These are phyloP conservation scores for Panulirus ornatus DNA, from an alignment of 1,140 invertebrate genomes.

Conservation along the genomic window DNA sequence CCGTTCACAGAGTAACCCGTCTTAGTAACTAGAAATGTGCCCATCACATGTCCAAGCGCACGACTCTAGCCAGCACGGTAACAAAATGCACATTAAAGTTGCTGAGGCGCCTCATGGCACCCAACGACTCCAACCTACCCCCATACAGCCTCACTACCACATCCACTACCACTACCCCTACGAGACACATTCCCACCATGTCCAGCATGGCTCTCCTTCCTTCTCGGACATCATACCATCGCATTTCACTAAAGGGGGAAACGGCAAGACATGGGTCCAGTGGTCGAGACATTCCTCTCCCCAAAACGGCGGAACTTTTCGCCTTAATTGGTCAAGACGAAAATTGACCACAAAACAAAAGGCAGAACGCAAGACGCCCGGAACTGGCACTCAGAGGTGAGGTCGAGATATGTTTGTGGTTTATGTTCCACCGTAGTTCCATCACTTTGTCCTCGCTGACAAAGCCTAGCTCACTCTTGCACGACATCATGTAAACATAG, in stretches of 20 bases:
- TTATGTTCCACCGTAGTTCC: too few relatives aligned
- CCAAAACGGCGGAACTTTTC: conserved; percentile 33
- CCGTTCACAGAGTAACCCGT: neutral
- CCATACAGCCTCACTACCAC: conserved; percentile 30
- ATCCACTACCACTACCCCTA: conserved; percentile 49
- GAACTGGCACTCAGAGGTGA: conserved; percentile 16
- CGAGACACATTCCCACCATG: neutral
- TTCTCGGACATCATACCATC: conserved; percentile 32
- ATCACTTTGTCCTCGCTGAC: too few relatives aligned
- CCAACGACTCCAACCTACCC: neutral
- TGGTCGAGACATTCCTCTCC: conserved; percentile 42
- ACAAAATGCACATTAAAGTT: neutral
- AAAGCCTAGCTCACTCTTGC: too few relatives aligned
- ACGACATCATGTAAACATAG: too few relatives aligned
- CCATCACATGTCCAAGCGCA: neutral
- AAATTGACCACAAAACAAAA: neutral
- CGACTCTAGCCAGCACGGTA: neutral
- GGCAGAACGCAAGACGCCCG: neutral
- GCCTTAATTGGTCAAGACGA: conserved; percentile 26
- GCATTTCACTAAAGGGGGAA: neutral
- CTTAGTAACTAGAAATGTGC: neutral
- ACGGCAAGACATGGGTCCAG: neutral
- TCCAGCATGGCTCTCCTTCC: neutral
- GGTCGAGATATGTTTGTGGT: neutral
- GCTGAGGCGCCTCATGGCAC: neutral